phyloP scores from a whole-genome alignment of 2,888 invertebrate species.

The Volucella inanis region DNA sequence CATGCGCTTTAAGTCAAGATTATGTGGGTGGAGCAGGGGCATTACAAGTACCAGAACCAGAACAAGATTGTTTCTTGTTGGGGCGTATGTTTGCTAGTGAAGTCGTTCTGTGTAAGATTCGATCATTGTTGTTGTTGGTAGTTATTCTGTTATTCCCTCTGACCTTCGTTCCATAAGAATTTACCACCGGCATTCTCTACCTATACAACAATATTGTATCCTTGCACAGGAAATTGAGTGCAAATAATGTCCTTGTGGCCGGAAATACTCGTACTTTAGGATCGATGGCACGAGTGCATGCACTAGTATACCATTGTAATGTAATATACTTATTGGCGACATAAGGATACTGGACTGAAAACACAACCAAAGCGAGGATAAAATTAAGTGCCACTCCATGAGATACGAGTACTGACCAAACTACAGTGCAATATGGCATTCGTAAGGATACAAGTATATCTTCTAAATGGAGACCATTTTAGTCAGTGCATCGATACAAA shows the following conservation, averaged over 20 bases:
- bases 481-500: constrained; percentile 58
- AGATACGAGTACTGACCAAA: not conserved
- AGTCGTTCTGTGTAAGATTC: constrained; percentile 38
- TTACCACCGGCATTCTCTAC: constrained; percentile 7
- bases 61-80: constrained; percentile 60
- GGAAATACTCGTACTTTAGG: constrained; percentile 67
- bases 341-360: constrained; percentile 23
- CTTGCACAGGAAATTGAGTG: constrained; percentile 74
- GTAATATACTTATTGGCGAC: constrained; percentile 61
- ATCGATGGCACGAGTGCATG: constrained; percentile 66
- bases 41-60: constrained; percentile 28
- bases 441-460: constrained; percentile 14
- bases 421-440: constrained; percentile 40
- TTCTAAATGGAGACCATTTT: constrained; percentile 18
- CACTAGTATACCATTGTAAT: constrained; percentile 45
- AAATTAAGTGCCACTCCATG: constrained; percentile 60
- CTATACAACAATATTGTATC: constrained; percentile 32
- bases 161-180: not conserved
- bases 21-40: constrained; percentile 27
- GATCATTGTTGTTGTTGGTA: constrained; percentile 22
- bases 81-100: constrained; percentile 50
- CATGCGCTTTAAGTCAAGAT: constrained; percentile 26
- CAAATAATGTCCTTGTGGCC: constrained; percentile 76
- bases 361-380: constrained; percentile 49
- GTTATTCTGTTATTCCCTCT: constrained; percentile 18